Conservation (phyloP, 23 tunicate genomes). For the Botrylloides violaceus region DNA sequence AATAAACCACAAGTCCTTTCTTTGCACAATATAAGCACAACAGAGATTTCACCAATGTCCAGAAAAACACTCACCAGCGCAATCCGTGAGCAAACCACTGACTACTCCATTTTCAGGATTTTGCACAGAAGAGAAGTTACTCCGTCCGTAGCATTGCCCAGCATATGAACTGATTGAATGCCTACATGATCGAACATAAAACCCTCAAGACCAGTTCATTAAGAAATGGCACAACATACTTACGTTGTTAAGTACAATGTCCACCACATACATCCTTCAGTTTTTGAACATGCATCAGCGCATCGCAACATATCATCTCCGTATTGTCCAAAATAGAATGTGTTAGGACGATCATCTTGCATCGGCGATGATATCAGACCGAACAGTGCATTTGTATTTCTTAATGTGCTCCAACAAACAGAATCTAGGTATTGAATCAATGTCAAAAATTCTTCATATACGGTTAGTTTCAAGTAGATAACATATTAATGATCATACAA, state of each 20-base stretch:
- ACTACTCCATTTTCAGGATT: not conserved
- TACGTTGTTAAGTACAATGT: constrained; percentile 39
- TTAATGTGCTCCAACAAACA: constrained; percentile 39
- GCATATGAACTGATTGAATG: constrained; percentile 12
- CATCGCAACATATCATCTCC: constrained; percentile 47
- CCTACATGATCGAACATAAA: constrained; percentile 6
- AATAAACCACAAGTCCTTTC: too few relatives aligned
- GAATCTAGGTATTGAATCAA: constrained; percentile 12
- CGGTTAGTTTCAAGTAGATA: too few relatives aligned
- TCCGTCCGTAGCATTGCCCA: constrained; percentile 58
- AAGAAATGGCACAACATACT: not conserved
- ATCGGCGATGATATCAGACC: constrained; percentile 17
- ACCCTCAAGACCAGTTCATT: not conserved
- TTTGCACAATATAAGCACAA: too few relatives aligned
- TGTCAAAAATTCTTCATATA: not conserved
- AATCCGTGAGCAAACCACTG: constrained; percentile 34
- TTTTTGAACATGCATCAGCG: constrained; percentile 38
- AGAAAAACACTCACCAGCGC: constrained; percentile 15
- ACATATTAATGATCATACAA: too few relatives aligned
- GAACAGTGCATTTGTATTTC: constrained; percentile 16
- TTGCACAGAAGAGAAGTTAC: not conserved
- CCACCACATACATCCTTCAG: constrained; percentile 43
- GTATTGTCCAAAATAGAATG: constrained; percentile 42
- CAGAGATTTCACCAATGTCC: too few relatives aligned
- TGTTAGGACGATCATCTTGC: constrained; percentile 29